Conservation (phyloP, 2,113 vertebrate species). For the Balaeniceps rex region DNA sequence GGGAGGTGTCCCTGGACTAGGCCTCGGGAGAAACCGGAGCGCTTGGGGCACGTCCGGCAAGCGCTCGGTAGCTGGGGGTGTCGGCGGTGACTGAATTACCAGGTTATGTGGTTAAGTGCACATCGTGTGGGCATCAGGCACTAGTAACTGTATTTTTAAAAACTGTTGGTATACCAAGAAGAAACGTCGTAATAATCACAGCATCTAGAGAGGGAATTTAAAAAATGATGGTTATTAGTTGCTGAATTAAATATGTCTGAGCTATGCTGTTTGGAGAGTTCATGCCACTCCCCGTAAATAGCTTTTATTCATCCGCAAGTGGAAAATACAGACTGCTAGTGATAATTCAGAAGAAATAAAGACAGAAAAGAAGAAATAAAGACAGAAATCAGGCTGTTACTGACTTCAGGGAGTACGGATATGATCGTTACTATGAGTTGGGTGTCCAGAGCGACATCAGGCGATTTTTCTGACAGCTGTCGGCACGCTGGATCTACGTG, state of each 20-base stretch:
- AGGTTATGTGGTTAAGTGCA: too few species aligned
- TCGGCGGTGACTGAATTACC: background rate
- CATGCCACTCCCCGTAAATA: rapidly evolving
- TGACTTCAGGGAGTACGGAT: background rate
- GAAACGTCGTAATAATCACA: background rate
- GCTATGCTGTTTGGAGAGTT: too few species aligned
- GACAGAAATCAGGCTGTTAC: background rate
- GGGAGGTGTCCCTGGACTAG: too few species aligned
- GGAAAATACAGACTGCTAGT: rapidly evolving
- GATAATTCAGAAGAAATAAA: background rate
- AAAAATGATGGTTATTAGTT: background rate
- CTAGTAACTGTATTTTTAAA: too few species aligned
- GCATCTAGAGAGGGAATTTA: background rate
- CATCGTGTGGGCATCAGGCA: rapidly evolving
- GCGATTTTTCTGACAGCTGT: background rate
- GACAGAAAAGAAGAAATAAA: too few species aligned
- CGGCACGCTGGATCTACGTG: rapidly evolving
- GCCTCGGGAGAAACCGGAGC: background rate
- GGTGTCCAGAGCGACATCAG: too few species aligned
- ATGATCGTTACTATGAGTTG: rapidly evolving
- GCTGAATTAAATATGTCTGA: background rate
- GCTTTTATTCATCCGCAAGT: rapidly evolving
- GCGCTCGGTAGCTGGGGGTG: background rate
- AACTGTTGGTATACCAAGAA: background rate
- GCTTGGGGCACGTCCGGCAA: too few species aligned